Percentiles rank a stretch among this genome's conserved stretches.
These are phyloP conservation scores for Antitype chi DNA, from an alignment of 2,888 invertebrate genomes.

Conservation along the genomic window DNA sequence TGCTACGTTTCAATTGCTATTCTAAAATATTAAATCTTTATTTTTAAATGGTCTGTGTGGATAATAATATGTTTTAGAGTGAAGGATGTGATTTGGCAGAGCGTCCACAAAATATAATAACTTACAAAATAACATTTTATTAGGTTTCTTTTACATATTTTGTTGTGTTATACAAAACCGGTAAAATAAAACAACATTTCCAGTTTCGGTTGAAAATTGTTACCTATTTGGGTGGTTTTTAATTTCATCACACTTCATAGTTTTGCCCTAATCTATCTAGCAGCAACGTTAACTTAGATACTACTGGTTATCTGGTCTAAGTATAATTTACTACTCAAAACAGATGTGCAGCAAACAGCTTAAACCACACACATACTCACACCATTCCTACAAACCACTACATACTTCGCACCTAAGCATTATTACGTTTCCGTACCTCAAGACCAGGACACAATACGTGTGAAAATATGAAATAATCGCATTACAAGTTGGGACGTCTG, in stretches of 20 bases:
- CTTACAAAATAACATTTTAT: not conserved
- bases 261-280: not conserved
- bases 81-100: not conserved
- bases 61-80: not conserved
- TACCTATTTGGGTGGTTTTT: too few species aligned
- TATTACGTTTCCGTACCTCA: constrained; percentile 44
- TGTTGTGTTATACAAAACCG: too few species aligned
- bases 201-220: too few species aligned
- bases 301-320: not conserved
- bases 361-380: constrained; percentile 8
- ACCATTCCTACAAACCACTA: not conserved
- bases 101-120: not conserved
- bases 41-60: constrained; percentile 24
- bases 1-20: constrained; percentile 11
- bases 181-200: too few species aligned
- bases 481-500: constrained; percentile 64
- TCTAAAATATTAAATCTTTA: constrained; percentile 19
- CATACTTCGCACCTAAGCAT: constrained; percentile 7
- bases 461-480: constrained; percentile 67
- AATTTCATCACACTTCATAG: too few species aligned
- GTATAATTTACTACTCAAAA: not conserved
- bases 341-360: constrained; percentile 24
- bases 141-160: not conserved
- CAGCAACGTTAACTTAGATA: not conserved
- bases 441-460: constrained; percentile 53